Evolutionary conservation across 1,140 invertebrate genomes (phyloP), one percentile per base, ranked within the genome.

Genomic region (Heliconius hermathena): DNA sequence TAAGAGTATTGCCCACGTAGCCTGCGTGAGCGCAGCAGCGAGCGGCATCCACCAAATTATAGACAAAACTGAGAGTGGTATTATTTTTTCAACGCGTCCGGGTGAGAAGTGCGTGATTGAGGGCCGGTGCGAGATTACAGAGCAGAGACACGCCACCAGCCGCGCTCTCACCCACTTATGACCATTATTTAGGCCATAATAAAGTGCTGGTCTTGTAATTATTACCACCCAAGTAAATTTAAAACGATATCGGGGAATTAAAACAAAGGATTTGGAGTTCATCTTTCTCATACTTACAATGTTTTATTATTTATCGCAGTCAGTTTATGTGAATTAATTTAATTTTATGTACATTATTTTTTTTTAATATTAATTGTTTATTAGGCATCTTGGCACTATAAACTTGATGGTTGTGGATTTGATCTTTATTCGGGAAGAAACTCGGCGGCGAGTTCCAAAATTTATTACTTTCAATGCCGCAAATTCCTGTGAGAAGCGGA

Each of bases 81-180:
- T 81, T 81, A 93, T 93, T 94, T 94, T 94, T 94, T 94, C 91
- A 94, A 93, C 91, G 90, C 93, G 90, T 86, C 80, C 87, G 91
- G 90, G 93, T 93, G 93, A 94, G 91, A 94, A 94, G 88, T 93
- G 91, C 91, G 85, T 93, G 93, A 94, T 94, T 94, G 91, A 87
- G 85, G 90, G 88, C 89, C 93, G 93, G 93, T 89, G 38, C 78
- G 78, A 90, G 91, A 94, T 94, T 93, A 94, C 91, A 94, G 93
- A 85, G 84, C 83, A 78, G 85, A 81, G 87, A 89, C 91, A 87
- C 88, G 88, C 90, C 91, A 91, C 89, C 89, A 86, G 83, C 88
- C 85, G 83, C 85, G 87, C 87, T 88, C 90, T 90, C 89, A 91
- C 88, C 88, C 87, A 88, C 88, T 88, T 90, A 90, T 85, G 87